Base-by-base conservation (phyloP, 2,113 vertebrate species). In the Rostratula benghalensis region DNA sequence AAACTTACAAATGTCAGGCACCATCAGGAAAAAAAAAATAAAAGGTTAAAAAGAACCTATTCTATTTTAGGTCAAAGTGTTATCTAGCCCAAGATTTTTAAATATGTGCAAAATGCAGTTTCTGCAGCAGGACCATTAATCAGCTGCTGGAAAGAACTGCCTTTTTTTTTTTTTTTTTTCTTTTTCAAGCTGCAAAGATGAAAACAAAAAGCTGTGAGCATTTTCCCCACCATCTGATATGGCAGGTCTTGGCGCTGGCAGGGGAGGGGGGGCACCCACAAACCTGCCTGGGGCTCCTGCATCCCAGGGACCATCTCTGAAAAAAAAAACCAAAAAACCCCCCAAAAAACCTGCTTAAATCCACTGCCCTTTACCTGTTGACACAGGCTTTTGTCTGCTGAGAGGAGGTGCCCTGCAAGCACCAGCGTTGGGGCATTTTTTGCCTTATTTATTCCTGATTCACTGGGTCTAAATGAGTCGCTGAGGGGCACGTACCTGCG, bases 301-400 rank as follows among this genome's bases (percentile, higher is more conserved):
- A 97, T 95, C 95, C 95, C 93, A 96, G 94, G 95, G 97, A 94
- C 89, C 97, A 93, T 97, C 89, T 85, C 91, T 60, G 69, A 25
- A 65, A 70, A 76, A 88, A 89, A 43, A 43, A 43, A 43, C 13
- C n/a, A n/a, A n/a, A n/a, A n/a, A n/a, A n/a, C n/a, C n/a, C n/a
- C n/a, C n/a, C n/a, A n/a, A n/a, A n/a, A n/a, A n/a, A 13, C 87
- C 95, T 94, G 95, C 90, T 94, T 95, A 39, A 91, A 74, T 59
- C 69, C 10, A 64, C 53, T 33, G 96, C 90, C 25, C 76, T 77
- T 80, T 85, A 90, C 85, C 75, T 94, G 90, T 91, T 95, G 95
- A 90, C 95, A 91, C 94, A 97, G 24, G 92, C 91, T 93, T 96
- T 95, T 92, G 91, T 88, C 87, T 95, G 80, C 82, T 75, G 25